These are phyloP conservation scores for Aphis gossypii DNA, from an alignment of 1,140 invertebrate genomes.

Conservation along the genomic window DNA sequence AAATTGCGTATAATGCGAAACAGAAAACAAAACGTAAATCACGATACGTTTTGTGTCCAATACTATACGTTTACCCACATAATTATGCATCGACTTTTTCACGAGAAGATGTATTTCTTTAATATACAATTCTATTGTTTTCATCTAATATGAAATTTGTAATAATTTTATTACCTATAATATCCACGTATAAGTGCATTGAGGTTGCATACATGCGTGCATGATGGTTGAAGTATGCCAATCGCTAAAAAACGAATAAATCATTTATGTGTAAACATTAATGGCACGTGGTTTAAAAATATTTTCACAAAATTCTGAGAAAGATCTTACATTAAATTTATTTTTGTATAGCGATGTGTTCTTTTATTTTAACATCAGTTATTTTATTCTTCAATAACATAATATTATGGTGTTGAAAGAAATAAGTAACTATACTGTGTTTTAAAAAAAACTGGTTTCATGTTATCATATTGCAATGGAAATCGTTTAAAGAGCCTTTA, in stretches of 20 bases:
- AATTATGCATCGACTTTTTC: too few species aligned
- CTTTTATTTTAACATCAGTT: neutral
- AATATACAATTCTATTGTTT: too few species aligned
- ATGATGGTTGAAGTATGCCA: neutral
- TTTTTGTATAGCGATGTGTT: neutral
- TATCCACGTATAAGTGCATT: too few species aligned
- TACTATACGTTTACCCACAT: neutral
- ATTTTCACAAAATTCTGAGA: neutral
- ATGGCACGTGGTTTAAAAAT: neutral
- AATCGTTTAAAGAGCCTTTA: neutral
- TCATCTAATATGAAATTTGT: too few species aligned
- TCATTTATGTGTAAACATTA: neutral
- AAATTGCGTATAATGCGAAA: neutral
- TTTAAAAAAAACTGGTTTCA: slow-evolving; percentile 24
- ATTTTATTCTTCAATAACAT: neutral
- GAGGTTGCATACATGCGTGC: too few species aligned
- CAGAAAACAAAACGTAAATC: neutral
- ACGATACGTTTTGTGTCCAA: neutral
- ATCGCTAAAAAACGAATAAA: neutral
- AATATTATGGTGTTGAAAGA: slow-evolving; percentile 13
- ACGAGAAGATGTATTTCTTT: too few species aligned
- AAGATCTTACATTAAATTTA: neutral
- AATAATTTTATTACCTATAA: too few species aligned
- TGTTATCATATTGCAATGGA: neutral
- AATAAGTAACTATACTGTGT: neutral